phyloP scores from a whole-genome alignment of 2,113 vertebrate species.

The Zonotrichia leucophrys region DNA sequence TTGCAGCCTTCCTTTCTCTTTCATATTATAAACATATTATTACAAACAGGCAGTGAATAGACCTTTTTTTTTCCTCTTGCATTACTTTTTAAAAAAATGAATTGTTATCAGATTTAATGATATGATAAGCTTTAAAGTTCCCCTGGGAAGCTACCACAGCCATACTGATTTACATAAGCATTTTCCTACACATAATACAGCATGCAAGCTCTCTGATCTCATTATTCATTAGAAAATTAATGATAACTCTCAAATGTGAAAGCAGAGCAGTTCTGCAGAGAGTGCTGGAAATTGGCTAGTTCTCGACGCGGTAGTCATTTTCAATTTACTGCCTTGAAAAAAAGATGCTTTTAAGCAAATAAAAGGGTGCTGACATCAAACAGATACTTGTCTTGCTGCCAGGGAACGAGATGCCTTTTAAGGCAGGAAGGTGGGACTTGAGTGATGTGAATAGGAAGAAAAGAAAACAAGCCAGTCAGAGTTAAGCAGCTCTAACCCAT shows the following conservation, averaged over 20 bases:
- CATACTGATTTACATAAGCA: slow-evolving; percentile 70
- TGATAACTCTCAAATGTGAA: slow-evolving; percentile 69
- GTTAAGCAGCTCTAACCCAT: slow-evolving; percentile 73
- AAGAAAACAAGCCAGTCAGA: slow-evolving; percentile 72
- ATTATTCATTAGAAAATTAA: slow-evolving; percentile 75
- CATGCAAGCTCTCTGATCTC: slow-evolving; percentile 69
- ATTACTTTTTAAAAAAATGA: slow-evolving; percentile 40
- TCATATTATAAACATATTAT: slow-evolving; percentile 55
- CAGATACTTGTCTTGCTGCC: slow-evolving; percentile 75
- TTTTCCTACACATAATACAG: slow-evolving; percentile 70
- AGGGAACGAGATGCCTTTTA: slow-evolving; percentile 73
- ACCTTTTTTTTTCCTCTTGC: neutral
- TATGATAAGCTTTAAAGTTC: slow-evolving; percentile 71
- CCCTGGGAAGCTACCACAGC: slow-evolving; percentile 63
- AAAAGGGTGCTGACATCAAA: slow-evolving; percentile 76
- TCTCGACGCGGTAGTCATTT: slow-evolving; percentile 68
- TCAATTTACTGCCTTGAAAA: slow-evolving; percentile 70
- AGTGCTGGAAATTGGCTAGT: slow-evolving; percentile 68
- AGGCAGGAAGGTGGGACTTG: slow-evolving; percentile 75
- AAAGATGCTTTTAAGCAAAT: slow-evolving; percentile 75
- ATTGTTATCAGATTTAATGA: slow-evolving; percentile 69
- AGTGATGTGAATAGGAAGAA: slow-evolving; percentile 74
- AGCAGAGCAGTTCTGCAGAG: slow-evolving; percentile 57
- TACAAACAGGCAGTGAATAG: slow-evolving; percentile 40
- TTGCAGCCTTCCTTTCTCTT: slow-evolving; percentile 31